phyloP scores from a whole-genome alignment of 2,888 invertebrate genomes.

The Caenorhabditis zanzibari region DNA sequence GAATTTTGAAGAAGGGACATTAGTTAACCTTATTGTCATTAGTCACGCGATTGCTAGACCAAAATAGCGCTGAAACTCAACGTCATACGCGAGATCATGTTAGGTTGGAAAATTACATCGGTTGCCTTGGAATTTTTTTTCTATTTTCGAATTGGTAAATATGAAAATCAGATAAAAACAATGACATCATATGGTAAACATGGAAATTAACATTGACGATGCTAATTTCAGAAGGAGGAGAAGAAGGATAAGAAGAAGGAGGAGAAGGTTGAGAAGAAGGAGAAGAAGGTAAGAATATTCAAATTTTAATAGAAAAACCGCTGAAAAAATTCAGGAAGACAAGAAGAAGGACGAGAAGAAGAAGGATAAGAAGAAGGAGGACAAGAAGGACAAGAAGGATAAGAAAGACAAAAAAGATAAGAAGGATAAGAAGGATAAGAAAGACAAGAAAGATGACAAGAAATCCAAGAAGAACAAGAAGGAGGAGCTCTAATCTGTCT shows the following conservation, averaged over 20 bases:
- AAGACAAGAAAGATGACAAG: constrained; percentile 40
- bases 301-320: background rate
- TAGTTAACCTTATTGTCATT: background rate
- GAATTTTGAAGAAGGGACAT: constrained; percentile 23
- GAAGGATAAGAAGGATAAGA: constrained; percentile 66
- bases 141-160: background rate
- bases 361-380: constrained; percentile 59
- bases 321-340: constrained; percentile 31
- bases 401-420: constrained; percentile 65
- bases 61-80: constrained; percentile 32
- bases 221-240: constrained; percentile 51
- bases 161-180: constrained; percentile 27
- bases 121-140: constrained; percentile 27
- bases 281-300: constrained; percentile 49
- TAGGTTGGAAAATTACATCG: constrained; percentile 10
- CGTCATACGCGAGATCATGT: constrained; percentile 13
- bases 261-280: constrained; percentile 59
- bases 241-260: constrained; percentile 65
- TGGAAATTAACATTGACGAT: background rate
- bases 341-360: constrained; percentile 59
- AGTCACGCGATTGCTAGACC: constrained; percentile 27
- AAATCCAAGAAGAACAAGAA: constrained; percentile 60
- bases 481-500: constrained; percentile 48
- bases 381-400: constrained; percentile 64
- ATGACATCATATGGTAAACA: constrained; percentile 23